Conservation (phyloP, 2,113 vertebrate species). For the Gopherus flavomarginatus region DNA sequence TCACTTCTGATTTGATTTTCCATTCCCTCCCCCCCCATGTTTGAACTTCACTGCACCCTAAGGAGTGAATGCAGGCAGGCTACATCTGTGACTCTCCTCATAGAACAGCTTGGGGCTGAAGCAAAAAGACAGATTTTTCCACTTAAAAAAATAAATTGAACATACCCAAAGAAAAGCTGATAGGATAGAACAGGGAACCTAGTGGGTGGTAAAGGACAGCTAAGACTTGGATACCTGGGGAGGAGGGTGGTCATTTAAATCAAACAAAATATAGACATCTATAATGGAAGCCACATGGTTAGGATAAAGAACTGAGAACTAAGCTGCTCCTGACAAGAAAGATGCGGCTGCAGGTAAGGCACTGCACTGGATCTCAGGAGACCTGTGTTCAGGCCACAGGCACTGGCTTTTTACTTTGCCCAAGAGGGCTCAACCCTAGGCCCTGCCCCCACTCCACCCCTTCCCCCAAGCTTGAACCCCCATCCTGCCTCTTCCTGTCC, state of each 20-base stretch:
- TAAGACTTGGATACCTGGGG: not conserved
- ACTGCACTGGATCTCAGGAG: not conserved
- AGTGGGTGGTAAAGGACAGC: not conserved
- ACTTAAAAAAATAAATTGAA: not conserved
- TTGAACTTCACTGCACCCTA: not conserved
- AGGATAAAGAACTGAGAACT: not conserved
- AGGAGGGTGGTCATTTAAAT: not conserved
- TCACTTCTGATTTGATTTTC: not conserved
- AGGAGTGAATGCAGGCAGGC: not conserved
- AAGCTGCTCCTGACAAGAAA: not conserved
- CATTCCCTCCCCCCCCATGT: not conserved
- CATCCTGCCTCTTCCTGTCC: too few species aligned
- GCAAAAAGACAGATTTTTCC: constrained; percentile 8
- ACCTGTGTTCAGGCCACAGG: not conserved
- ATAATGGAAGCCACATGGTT: accelerated
- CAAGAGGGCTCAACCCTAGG: not conserved
- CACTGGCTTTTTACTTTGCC: not conserved
- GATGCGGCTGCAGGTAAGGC: not conserved
- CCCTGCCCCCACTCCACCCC: too few species aligned
- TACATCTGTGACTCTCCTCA: constrained; percentile 3
- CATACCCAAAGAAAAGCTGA: not conserved
- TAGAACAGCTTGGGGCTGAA: not conserved
- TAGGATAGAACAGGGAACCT: not conserved
- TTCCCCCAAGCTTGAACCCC: too few species aligned
- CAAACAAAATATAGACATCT: not conserved